Conservation (phyloP, 1,140 invertebrate species). For the Drosophila fuyamai region DNA sequence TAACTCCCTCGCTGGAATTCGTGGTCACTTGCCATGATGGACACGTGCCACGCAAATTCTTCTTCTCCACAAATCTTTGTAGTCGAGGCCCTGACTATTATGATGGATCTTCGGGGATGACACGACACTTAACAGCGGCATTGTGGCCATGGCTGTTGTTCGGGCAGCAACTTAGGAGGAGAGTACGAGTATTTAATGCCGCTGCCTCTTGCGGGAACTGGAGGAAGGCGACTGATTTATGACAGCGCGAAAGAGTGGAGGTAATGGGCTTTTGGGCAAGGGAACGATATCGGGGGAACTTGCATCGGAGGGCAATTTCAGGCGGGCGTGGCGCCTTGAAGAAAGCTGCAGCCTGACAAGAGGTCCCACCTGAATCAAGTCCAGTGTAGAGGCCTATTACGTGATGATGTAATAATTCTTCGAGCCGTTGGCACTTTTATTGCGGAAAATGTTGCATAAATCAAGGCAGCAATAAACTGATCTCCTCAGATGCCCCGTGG, state of each 20-base stretch:
- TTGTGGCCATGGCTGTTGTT: constrained; percentile 43
- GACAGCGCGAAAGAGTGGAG: constrained; percentile 65
- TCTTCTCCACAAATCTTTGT: constrained; percentile 28
- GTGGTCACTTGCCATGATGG: constrained; percentile 56
- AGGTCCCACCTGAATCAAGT: constrained; percentile 20
- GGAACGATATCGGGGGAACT: constrained; percentile 7
- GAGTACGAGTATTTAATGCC: constrained; percentile 69
- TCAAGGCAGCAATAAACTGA: constrained; percentile 78
- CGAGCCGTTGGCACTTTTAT: constrained; percentile 75
- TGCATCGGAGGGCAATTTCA: constrained; percentile 69
- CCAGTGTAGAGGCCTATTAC: constrained; percentile 60
- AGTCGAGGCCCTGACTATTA: constrained; percentile 27
- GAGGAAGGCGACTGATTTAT: constrained; percentile 70
- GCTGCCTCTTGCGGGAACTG: constrained; percentile 22
- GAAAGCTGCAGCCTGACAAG: constrained; percentile 17
- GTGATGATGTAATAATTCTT: constrained; percentile 83
- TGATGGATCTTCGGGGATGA: constrained; percentile 78
- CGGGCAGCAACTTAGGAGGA: constrained; percentile 68
- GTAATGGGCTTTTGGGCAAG: constrained; percentile 10
- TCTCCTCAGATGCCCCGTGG: constrained; percentile 38
- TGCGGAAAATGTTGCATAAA: constrained; percentile 81
- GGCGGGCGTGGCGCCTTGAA: constrained; percentile 68
- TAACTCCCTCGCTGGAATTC: constrained; percentile 48
- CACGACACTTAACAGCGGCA: constrained; percentile 74
- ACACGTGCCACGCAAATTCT: constrained; percentile 77